Conservation (phyloP, 1,140 invertebrate genomes). For the Philopotamus ludificatus region DNA sequence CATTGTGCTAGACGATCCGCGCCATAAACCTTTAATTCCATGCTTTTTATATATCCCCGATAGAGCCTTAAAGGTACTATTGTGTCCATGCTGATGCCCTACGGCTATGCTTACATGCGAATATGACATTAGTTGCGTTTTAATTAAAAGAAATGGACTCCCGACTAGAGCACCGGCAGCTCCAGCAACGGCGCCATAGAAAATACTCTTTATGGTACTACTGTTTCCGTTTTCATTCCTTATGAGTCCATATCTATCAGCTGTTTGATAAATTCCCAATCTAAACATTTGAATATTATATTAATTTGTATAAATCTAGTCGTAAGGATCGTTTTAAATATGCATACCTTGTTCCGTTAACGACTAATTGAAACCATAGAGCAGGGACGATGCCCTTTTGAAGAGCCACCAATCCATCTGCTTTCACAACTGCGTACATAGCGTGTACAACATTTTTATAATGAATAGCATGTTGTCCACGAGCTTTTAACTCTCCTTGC, state of each 20-base stretch:
- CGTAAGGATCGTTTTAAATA: too few relatives aligned
- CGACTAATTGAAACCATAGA: conserved; percentile 62
- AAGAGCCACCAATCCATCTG: conserved; percentile 65
- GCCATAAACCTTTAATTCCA: conserved; percentile 74
- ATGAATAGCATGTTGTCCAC: conserved; percentile 59
- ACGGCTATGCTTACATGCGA: conserved; percentile 79
- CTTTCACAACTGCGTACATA: conserved; percentile 60
- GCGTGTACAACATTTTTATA: conserved; percentile 72
- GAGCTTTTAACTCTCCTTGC: conserved; percentile 79
- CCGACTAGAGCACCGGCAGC: conserved; percentile 50
- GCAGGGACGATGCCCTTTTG: conserved; percentile 72
- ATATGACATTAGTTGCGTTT: conserved; percentile 87
- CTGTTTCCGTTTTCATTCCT: conserved; percentile 51
- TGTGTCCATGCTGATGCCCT: conserved; percentile 81
- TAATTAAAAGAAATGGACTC: conserved; percentile 82
- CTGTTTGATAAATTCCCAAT: conserved; percentile 55
- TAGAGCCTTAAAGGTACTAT: conserved; percentile 68
- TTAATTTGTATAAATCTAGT: too few relatives aligned
- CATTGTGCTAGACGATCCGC: conserved; percentile 71
- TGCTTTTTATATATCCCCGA: conserved; percentile 66
- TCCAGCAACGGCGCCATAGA: conserved; percentile 51
- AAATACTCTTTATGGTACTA: conserved; percentile 49
- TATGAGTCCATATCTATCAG: conserved; percentile 51
- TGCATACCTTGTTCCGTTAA: conserved; percentile 54
- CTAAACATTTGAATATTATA: too few relatives aligned